These are phyloP conservation scores for Dynastes hyllus DNA, from an alignment of 2,888 invertebrate species.

Conservation along the genomic window DNA sequence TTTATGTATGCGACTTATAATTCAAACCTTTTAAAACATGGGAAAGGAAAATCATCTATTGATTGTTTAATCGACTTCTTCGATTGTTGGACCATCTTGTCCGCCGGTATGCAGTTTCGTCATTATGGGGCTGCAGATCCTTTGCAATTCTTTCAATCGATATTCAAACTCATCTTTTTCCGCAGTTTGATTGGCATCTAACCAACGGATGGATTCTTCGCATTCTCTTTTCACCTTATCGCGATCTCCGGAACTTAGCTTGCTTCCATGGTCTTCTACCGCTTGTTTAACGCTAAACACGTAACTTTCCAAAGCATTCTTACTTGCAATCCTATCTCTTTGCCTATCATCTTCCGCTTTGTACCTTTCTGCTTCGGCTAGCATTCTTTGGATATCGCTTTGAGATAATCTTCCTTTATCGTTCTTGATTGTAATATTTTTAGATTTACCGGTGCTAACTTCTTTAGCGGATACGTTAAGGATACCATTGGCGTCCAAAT, in stretches of 20 bases:
- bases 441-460: conserved; percentile 77
- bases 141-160: conserved; percentile 76
- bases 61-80: conserved; percentile 66
- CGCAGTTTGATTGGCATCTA: conserved; percentile 80
- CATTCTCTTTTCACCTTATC: conserved; percentile 71
- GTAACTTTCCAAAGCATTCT: conserved; percentile 83
- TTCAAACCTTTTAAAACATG: not conserved
- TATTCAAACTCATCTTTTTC: conserved; percentile 79
- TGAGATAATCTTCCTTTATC: conserved; percentile 88
- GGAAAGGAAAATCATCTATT: not conserved
- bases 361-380: conserved; percentile 83
- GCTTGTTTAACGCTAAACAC: conserved; percentile 82
- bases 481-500: conserved; percentile 86
- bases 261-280: conserved; percentile 77
- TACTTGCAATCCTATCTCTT: conserved; percentile 78
- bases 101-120: conserved; percentile 71
- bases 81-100: conserved; percentile 67
- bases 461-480: conserved; percentile 74
- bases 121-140: conserved; percentile 76
- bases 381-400: conserved; percentile 87
- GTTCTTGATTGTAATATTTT: conserved; percentile 88
- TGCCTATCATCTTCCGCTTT: conserved; percentile 83
- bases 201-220: conserved; percentile 80
- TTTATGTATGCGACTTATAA: no score
- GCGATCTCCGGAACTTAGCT: conserved; percentile 74